Percentiles rank a stretch among this genome's conserved stretches.
Evolutionary conservation across 2,113 vertebrate species (phyloP).

Genomic region (Amphilophus citrinellus): DNA sequence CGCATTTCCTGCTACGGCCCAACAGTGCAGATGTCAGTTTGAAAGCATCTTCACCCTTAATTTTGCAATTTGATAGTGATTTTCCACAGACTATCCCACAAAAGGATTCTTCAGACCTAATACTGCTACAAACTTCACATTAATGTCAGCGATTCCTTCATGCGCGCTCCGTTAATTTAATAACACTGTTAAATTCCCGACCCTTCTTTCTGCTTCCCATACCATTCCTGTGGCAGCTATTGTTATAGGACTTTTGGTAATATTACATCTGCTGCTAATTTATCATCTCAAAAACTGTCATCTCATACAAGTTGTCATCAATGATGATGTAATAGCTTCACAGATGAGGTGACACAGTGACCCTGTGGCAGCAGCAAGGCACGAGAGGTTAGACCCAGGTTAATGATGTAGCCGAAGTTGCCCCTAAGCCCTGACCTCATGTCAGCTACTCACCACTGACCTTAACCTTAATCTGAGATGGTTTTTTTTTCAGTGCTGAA

Average conservation of each 20-base stretch:
- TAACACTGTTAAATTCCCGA: background rate
- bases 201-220: background rate
- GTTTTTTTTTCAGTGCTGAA: slow-evolving; percentile 11
- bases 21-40: background rate
- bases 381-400: slow-evolving; percentile 50
- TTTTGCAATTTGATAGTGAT: background rate
- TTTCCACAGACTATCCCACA: background rate
- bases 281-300: slow-evolving; percentile 24
- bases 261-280: background rate
- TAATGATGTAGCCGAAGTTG: slow-evolving; percentile 56
- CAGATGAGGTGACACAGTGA: slow-evolving; percentile 45
- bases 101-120: background rate
- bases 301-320: slow-evolving; percentile 25
- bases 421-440: slow-evolving; percentile 51
- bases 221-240: slow-evolving; percentile 5
- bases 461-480: slow-evolving; percentile 28
- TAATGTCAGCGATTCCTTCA: background rate
- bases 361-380: slow-evolving; percentile 58
- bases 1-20: background rate
- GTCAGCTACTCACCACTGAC: slow-evolving; percentile 53
- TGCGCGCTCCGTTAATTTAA: background rate
- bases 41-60: background rate
- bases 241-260: slow-evolving; percentile 21
- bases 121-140: background rate
- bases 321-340: slow-evolving; percentile 49